These are phyloP conservation scores for Synanthedon formicaeformis DNA, from an alignment of 2,888 invertebrate genomes.

Conservation along the genomic window DNA sequence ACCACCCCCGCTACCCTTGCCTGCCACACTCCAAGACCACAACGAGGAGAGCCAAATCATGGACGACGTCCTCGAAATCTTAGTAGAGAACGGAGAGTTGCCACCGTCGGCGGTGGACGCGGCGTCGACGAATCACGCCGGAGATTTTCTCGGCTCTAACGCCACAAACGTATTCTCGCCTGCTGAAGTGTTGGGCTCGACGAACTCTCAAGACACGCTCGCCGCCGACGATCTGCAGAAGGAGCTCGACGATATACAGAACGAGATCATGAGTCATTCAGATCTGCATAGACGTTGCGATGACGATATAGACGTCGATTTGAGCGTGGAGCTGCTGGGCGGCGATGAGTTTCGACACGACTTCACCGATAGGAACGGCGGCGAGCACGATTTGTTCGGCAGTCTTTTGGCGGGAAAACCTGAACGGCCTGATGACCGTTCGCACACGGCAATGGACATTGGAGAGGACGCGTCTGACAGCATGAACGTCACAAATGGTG, in stretches of 20 bases:
- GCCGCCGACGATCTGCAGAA: conserved; percentile 54
- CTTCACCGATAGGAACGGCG: conserved; percentile 38
- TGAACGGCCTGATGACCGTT: conserved; percentile 28
- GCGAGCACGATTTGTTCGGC: conserved; percentile 50
- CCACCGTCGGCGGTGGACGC: conserved; percentile 86
- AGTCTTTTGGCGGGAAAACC: conserved; percentile 40
- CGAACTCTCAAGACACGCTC: conserved; percentile 39
- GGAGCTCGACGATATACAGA: conserved; percentile 56
- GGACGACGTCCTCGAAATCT: conserved; percentile 92
- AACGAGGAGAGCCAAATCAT: conserved; percentile 79
- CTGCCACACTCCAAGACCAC: conserved; percentile 27
- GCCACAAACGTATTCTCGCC: conserved; percentile 36
- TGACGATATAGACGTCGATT: conserved; percentile 40
- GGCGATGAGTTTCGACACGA: conserved; percentile 43
- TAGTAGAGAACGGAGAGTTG: conserved; percentile 92
- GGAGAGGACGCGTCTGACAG: conserved; percentile 44
- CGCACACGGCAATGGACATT: conserved; percentile 47
- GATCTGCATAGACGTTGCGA: conserved; percentile 27
- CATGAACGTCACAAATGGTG: conserved; percentile 52
- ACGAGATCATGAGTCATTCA: conserved; percentile 54
- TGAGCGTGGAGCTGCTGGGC: conserved; percentile 35
- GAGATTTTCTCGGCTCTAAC: conserved; percentile 18
- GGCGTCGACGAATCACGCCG: conserved; percentile 62
- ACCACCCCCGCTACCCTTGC: conserved; percentile 26
- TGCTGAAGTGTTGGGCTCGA: conserved; percentile 37